Conservation (phyloP, 2,113 vertebrate species). For the Silurus asotus region DNA sequence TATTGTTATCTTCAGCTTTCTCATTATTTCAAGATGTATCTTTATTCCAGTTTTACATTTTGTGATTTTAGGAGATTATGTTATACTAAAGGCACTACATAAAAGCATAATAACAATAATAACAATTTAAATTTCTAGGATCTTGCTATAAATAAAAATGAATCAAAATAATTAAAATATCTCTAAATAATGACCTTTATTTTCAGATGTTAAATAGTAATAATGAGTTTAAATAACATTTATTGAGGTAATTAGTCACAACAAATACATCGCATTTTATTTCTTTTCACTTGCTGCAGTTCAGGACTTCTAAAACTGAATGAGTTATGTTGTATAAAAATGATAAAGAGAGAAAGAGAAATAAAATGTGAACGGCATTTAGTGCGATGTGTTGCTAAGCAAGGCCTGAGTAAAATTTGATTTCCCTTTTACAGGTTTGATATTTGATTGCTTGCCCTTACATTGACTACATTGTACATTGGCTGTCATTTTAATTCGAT, state of each 20-base stretch:
- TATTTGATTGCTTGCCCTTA: constrained; percentile 15
- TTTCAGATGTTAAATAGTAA: not conserved
- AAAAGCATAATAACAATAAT: not conserved
- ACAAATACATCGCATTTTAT: not conserved
- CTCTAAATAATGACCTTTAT: not conserved
- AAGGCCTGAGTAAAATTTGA: not conserved
- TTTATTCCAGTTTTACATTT: not conserved
- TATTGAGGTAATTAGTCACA: not conserved
- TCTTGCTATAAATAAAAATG: not conserved
- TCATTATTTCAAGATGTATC: not conserved
- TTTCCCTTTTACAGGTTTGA: not conserved
- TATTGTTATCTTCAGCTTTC: not conserved
- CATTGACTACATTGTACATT: not conserved
- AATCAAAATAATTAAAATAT: not conserved
- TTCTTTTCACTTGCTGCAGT: not conserved
- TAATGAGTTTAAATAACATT: not conserved
- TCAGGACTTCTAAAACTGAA: constrained; percentile 11
- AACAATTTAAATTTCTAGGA: not conserved
- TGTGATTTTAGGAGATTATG: not conserved
- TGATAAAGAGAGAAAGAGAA: constrained; percentile 37
- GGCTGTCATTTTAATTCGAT: not conserved
- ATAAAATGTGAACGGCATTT: constrained; percentile 43
- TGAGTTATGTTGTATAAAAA: constrained; percentile 55
- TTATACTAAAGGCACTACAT: not conserved
- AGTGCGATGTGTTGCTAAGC: constrained; percentile 60